These are phyloP conservation scores for Chelidonichthys spinosus DNA, from an alignment of 2,797 vertebrate species.

Conservation along the genomic window DNA sequence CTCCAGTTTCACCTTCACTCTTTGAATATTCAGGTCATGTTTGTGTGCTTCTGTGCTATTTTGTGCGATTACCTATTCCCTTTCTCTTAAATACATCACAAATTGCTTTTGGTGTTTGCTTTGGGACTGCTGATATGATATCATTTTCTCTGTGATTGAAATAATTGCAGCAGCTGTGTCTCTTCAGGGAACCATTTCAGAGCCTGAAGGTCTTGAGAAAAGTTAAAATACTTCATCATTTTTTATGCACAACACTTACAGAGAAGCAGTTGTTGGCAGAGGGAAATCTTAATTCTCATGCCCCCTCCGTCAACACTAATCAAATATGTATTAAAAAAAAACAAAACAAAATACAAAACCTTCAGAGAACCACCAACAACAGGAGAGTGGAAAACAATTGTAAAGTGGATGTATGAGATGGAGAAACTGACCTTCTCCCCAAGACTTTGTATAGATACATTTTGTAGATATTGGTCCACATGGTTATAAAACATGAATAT, in stretches of 20 bases:
- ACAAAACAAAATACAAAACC: neutral
- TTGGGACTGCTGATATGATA: conserved; percentile 51
- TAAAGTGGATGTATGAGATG: no score
- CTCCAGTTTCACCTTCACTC: conserved; percentile 36
- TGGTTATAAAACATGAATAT: no score
- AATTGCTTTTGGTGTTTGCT: conserved; percentile 43
- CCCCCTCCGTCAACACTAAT: neutral
- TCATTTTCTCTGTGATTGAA: conserved; percentile 65
- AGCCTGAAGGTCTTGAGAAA: conserved; percentile 7
- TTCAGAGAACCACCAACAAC: no score
- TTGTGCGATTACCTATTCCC: conserved; percentile 35
- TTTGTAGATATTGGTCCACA: no score
- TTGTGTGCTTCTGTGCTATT: conserved; percentile 32
- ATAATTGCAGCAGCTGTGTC: conserved; percentile 60
- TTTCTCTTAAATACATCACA: conserved; percentile 58
- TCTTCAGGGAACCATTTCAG: conserved; percentile 43
- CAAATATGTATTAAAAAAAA: neutral
- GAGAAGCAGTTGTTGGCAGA: neutral
- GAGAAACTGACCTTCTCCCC: no score
- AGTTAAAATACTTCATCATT: neutral
- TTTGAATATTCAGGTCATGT: conserved; percentile 66
- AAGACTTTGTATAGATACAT: no score
- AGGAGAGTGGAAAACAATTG: no score
- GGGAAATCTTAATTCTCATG: neutral
- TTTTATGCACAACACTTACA: neutral